phyloP scores from a whole-genome alignment of 2,113 vertebrate species.

The Ursus arctos region DNA sequence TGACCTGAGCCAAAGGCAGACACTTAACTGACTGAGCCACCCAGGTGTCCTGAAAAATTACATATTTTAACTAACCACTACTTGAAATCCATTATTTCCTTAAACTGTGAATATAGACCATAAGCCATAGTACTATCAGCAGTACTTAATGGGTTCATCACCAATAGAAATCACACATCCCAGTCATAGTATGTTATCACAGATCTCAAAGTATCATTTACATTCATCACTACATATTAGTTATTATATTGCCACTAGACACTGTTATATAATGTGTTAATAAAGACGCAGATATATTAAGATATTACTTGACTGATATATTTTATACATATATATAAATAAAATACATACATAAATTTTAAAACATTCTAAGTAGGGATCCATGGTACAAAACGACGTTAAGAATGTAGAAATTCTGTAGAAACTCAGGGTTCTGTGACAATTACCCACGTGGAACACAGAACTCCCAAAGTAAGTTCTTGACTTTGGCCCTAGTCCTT shows the following conservation, averaged over 20 bases:
- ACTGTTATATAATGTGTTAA: not conserved
- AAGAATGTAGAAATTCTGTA: not conserved
- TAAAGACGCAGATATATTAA: not conserved
- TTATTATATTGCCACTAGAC: slow-evolving; percentile 1
- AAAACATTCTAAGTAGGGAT: slow-evolving; percentile 19
- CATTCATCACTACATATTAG: not conserved
- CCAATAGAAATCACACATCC: not conserved
- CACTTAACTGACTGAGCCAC: not conserved
- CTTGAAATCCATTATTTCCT: slow-evolving; percentile 31
- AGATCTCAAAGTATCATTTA: slow-evolving; percentile 15
- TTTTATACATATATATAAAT: not conserved
- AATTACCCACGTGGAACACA: not conserved
- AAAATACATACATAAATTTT: not conserved
- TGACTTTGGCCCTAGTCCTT: not conserved
- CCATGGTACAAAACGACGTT: not conserved
- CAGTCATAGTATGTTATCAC: not conserved
- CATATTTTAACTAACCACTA: not conserved
- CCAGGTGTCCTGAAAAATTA: not conserved
- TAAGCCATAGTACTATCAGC: not conserved
- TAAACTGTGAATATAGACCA: not conserved
- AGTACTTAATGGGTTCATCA: not conserved
- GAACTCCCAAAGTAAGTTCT: not conserved
- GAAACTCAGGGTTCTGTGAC: not conserved
- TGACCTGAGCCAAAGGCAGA: not conserved
- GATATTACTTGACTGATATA: not conserved